Evolutionary conservation across 2,113 vertebrate species (phyloP).

Genomic region (Chloroceryle aenea): DNA sequence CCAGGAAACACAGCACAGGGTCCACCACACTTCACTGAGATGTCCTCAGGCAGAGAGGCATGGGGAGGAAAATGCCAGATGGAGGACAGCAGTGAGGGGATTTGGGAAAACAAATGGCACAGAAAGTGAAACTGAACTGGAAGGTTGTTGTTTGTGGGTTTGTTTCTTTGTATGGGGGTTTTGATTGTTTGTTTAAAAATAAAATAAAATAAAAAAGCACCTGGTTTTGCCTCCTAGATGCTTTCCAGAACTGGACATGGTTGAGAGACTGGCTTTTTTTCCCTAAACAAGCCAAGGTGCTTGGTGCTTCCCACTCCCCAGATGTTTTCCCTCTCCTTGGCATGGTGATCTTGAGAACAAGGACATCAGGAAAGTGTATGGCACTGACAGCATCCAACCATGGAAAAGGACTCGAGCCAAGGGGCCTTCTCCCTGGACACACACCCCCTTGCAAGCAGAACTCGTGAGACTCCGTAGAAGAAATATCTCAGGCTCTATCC

Average conservation of each 20-base stretch:
- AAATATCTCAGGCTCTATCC: not conserved
- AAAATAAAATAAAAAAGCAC: too few relatives aligned
- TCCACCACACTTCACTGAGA: rapidly evolving
- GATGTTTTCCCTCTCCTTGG: not conserved
- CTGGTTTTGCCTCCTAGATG: not conserved
- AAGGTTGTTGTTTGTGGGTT: too few relatives aligned
- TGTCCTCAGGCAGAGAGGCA: not conserved
- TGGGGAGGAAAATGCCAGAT: not conserved
- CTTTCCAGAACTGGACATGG: not conserved
- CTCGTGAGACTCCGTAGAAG: not conserved
- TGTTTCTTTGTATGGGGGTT: not conserved
- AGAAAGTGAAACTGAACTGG: not conserved
- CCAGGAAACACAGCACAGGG: not conserved
- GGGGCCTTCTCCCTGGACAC: not conserved
- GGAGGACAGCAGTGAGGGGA: not conserved
- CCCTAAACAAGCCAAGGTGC: not conserved
- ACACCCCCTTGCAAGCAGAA: not conserved
- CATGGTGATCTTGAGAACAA: not conserved
- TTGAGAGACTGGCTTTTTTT: not conserved
- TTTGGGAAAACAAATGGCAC: not conserved
- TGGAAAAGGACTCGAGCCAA: not conserved
- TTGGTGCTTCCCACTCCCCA: not conserved
- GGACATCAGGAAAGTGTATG: not conserved
- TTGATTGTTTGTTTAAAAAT: not conserved
- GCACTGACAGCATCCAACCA: not conserved